Conservation (phyloP, 2,888 invertebrate species). For the Gymnocheta viridis region DNA sequence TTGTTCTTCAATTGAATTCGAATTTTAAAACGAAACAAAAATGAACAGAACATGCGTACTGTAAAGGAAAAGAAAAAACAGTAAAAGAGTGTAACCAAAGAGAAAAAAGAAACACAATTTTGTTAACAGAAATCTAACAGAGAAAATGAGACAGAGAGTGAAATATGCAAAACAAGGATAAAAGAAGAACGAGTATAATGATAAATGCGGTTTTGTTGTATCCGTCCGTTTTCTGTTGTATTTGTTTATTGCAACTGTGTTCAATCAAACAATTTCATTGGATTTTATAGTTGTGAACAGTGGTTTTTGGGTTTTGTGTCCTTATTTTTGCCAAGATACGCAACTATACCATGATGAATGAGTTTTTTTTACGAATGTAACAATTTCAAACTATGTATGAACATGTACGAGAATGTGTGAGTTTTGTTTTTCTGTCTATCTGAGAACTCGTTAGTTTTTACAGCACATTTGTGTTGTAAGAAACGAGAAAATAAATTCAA, state of each 20-base stretch:
- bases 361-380: slow-evolving; percentile 51
- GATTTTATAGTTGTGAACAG: slow-evolving; percentile 32
- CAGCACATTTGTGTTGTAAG: slow-evolving; percentile 30
- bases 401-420: neutral
- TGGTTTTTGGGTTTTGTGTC: slow-evolving; percentile 12
- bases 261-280: slow-evolving; percentile 41
- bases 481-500: slow-evolving; percentile 46
- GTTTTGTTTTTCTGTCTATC: slow-evolving; percentile 9
- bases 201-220: slow-evolving; percentile 40
- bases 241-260: slow-evolving; percentile 50
- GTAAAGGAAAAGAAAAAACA: neutral
- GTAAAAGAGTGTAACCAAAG: neutral
- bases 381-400: slow-evolving; percentile 17
- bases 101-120: neutral
- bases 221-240: slow-evolving; percentile 5
- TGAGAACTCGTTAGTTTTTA: slow-evolving; percentile 52
- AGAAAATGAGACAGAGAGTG: neutral
- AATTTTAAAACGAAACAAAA: slow-evolving; percentile 1
- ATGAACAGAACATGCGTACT: slow-evolving; percentile 19
- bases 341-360: slow-evolving; percentile 60
- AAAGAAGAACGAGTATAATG: neutral
- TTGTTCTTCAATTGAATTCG: slow-evolving; percentile 20
- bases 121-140: neutral
- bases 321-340: slow-evolving; percentile 4
- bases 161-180: neutral